Evolutionary conservation across 2,888 invertebrate species (phyloP).

Genomic region (Nysson spinosus): DNA sequence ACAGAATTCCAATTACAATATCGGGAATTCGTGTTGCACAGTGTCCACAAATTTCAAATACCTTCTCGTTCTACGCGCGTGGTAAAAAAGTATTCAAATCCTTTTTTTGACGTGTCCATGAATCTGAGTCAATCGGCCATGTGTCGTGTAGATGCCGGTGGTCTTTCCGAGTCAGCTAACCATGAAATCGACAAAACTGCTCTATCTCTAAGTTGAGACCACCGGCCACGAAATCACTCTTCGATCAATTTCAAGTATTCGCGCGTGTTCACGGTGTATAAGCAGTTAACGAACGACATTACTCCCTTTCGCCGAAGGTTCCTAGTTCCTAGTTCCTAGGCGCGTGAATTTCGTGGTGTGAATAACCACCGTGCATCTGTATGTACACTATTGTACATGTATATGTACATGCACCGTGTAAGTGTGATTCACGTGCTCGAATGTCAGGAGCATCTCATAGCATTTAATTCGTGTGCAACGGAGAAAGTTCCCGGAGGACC

Average conservation of each 20-base stretch:
- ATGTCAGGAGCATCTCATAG: slow-evolving; percentile 53
- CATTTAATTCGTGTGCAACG: slow-evolving; percentile 51
- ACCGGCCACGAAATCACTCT: neutral
- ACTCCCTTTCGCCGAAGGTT: slow-evolving; percentile 1
- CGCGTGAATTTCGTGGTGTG: slow-evolving; percentile 16
- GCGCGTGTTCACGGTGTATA: slow-evolving; percentile 14
- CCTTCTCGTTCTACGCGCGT: no score
- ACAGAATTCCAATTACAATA: no score
- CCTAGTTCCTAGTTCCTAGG: no score
- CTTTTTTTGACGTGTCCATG: no score
- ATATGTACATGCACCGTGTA: slow-evolving; percentile 13
- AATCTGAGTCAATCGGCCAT: slow-evolving; percentile 11
- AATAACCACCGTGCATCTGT: slow-evolving; percentile 1
- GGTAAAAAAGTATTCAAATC: no score
- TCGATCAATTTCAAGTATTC: slow-evolving; percentile 5
- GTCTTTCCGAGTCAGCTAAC: slow-evolving; percentile 10
- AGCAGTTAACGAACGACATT: slow-evolving; percentile 29
- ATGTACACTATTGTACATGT: slow-evolving; percentile 7
- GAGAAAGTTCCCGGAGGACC: slow-evolving; percentile 50
- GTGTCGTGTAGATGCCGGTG: neutral
- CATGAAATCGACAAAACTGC: no score
- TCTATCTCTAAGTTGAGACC: neutral
- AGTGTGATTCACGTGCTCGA: slow-evolving; percentile 45
- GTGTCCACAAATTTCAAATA: no score
- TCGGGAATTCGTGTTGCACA: no score